Evolutionary conservation across 2,113 vertebrate species (phyloP).

Genomic region (Hypanus sabinus): DNA sequence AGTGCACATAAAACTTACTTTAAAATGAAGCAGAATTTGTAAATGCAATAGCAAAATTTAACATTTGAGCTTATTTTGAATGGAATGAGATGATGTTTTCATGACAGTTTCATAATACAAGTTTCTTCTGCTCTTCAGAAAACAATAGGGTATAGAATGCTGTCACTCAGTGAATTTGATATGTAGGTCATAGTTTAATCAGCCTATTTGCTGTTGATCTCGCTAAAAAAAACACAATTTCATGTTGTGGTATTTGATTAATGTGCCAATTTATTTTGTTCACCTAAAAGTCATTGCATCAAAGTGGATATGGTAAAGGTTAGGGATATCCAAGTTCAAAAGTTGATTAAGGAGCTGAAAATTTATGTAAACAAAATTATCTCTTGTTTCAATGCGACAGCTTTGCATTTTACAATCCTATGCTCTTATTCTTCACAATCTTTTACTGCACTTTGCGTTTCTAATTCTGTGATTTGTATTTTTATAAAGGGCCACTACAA

Average conservation of each 20-base stretch:
- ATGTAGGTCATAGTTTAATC: conserved; percentile 31
- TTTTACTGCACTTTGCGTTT: background rate
- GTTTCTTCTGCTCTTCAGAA: background rate
- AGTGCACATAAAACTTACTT: background rate
- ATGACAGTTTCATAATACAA: background rate
- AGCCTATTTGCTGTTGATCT: background rate
- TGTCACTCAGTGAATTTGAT: conserved; percentile 20
- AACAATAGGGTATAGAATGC: conserved; percentile 33
- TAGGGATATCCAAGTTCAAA: conserved; percentile 41
- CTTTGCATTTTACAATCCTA: background rate
- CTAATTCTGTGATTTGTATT: background rate
- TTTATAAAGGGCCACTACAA: background rate
- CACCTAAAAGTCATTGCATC: conserved; percentile 38
- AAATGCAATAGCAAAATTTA: background rate
- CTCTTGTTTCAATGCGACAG: conserved; percentile 41
- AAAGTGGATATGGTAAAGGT: conserved; percentile 43
- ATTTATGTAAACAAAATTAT: conserved; percentile 16
- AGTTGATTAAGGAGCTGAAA: conserved; percentile 43
- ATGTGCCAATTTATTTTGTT: conserved; percentile 39
- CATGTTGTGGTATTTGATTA: conserved; percentile 37
- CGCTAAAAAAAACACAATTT: conserved; percentile 26
- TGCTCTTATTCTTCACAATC: background rate
- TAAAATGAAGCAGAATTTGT: background rate
- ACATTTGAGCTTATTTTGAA: too few relatives aligned
- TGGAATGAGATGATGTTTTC: background rate